phyloP scores from a whole-genome alignment of 2,797 vertebrate species.

The Micropoecilia bifurca region DNA sequence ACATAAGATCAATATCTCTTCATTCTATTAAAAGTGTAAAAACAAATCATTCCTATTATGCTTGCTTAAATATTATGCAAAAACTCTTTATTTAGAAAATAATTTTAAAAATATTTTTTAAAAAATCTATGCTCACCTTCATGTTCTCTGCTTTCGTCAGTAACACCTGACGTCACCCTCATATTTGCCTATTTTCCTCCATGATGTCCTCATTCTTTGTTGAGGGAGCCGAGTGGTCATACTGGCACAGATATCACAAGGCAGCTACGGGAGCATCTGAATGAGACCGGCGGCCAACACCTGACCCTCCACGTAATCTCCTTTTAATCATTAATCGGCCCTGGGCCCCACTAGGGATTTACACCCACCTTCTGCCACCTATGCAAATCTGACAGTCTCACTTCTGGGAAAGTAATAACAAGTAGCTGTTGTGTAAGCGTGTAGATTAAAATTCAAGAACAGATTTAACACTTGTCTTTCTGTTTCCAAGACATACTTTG shows the following conservation, averaged over 20 bases:
- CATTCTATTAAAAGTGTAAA: neutral
- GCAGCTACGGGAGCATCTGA: conserved; percentile 48
- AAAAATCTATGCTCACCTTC: conserved; percentile 33
- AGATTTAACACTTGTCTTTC: neutral
- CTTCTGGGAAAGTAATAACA: conserved; percentile 42
- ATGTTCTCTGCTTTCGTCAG: conserved; percentile 22
- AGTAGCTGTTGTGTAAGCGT: conserved; percentile 7
- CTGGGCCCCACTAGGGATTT: conserved; percentile 78
- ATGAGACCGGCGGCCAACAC: conserved; percentile 58
- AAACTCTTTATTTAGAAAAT: neutral
- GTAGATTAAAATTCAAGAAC: neutral
- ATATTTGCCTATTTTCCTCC: conserved; percentile 22
- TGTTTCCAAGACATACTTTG: neutral
- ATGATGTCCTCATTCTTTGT: conserved; percentile 34
- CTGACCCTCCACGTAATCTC: conserved; percentile 80
- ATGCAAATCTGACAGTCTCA: conserved; percentile 69
- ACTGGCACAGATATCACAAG: conserved; percentile 39
- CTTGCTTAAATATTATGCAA: neutral
- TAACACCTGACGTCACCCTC: conserved; percentile 6
- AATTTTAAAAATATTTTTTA: conserved; percentile 2
- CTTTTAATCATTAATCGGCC: conserved; percentile 83
- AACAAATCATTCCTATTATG: neutral
- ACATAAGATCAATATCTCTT: neutral
- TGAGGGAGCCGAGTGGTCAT: conserved; percentile 28
- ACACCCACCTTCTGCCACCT: conserved; percentile 80